A percentile compares a stretch with the other conserved stretches of the same genome.
These are phyloP conservation scores for Thymelicus sylvestris DNA, from an alignment of 2,888 invertebrate genomes.

Conservation along the genomic window DNA sequence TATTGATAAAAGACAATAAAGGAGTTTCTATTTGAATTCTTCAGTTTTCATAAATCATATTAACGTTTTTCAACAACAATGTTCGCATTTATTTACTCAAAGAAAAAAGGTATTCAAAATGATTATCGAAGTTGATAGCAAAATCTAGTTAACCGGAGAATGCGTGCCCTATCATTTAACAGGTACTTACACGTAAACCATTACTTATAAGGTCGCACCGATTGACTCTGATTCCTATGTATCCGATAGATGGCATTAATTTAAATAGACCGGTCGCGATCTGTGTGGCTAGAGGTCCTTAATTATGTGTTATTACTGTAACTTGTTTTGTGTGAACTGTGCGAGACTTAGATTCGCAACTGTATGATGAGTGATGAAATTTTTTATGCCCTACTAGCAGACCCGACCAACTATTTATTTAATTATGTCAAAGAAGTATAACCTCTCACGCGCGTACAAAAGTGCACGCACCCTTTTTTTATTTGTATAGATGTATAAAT, in stretches of 20 bases:
- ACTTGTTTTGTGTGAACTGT: slow-evolving; percentile 25
- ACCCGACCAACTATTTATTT: too few relatives aligned
- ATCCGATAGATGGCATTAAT: slow-evolving; percentile 22
- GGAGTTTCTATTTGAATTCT: too few relatives aligned
- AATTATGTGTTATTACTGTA: slow-evolving; percentile 29
- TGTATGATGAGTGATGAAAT: background rate
- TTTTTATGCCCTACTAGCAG: background rate
- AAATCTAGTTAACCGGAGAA: slow-evolving; percentile 22
- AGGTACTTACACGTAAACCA: slow-evolving; percentile 5
- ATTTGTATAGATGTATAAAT: too few relatives aligned
- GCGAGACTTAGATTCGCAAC: background rate
- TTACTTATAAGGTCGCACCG: slow-evolving; percentile 24
- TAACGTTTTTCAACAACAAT: too few relatives aligned
- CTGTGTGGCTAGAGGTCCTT: slow-evolving; percentile 14
- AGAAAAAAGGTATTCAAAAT: too few relatives aligned
- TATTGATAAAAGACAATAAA: too few relatives aligned
- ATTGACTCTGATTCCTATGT: slow-evolving; percentile 6
- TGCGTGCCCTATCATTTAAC: slow-evolving; percentile 20
- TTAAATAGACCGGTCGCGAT: slow-evolving; percentile 17
- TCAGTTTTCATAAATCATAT: too few relatives aligned
- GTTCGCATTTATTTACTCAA: too few relatives aligned
- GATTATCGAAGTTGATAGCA: background rate
- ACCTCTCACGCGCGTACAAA: too few relatives aligned
- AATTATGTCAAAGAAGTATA: too few relatives aligned
- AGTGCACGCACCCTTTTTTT: too few relatives aligned